phyloP scores from a whole-genome alignment of 2,113 vertebrate species.

The Oceanites oceanicus region DNA sequence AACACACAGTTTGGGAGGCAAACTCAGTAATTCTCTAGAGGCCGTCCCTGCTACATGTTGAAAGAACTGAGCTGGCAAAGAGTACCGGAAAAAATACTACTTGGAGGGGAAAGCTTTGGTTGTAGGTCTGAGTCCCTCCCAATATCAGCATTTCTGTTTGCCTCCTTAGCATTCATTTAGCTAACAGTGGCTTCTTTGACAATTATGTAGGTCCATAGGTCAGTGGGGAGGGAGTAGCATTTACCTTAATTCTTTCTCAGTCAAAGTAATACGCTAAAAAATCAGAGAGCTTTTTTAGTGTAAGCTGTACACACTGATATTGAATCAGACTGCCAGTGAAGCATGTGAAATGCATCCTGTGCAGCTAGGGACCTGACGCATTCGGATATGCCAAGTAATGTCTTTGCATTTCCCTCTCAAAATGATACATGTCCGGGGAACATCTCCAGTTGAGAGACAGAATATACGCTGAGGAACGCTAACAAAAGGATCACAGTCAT shows the following conservation, averaged over 20 bases:
- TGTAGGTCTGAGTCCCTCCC: background rate
- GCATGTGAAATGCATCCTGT: background rate
- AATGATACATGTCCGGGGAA: background rate
- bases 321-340: background rate
- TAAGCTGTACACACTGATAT: background rate
- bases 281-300: background rate
- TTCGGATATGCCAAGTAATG: background rate
- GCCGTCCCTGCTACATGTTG: background rate
- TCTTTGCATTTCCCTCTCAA: background rate
- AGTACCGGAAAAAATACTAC: background rate
- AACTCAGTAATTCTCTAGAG: background rate
- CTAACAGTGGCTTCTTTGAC: background rate
- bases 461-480: background rate
- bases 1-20: background rate
- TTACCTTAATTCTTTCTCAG: background rate
- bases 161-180: background rate
- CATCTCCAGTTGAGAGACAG: background rate
- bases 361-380: background rate
- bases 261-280: background rate
- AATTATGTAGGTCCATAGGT: background rate
- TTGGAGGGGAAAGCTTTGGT: background rate
- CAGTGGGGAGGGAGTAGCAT: background rate
- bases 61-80: background rate
- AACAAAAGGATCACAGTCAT: background rate
- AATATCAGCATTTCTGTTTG: background rate